Evolutionary conservation across 1,140 invertebrate genomes (phyloP).

Genomic region (Vanessa tameamea): DNA sequence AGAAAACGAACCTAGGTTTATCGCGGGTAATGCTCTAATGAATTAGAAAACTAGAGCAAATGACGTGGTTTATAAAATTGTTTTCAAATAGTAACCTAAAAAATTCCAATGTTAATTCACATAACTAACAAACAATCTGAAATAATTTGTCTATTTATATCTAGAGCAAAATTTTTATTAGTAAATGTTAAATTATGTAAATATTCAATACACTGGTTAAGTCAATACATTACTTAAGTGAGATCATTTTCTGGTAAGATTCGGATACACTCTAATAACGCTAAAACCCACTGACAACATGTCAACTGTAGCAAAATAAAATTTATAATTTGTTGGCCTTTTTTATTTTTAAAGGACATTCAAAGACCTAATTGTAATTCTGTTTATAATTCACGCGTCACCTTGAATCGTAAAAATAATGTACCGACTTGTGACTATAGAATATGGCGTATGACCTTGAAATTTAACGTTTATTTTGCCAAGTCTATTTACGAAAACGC

Average conservation of each 20-base stretch:
- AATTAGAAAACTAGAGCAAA: constrained; percentile 20
- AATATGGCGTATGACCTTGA: constrained; percentile 32
- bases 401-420: constrained; percentile 32
- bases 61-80: not conserved
- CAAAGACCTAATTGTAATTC: constrained; percentile 9
- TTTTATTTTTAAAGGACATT: constrained; percentile 9
- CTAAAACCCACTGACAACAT: too few species aligned
- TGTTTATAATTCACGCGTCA: constrained; percentile 8
- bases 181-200: not conserved
- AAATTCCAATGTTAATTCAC: not conserved
- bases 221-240: too few species aligned
- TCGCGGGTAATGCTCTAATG: constrained; percentile 22
- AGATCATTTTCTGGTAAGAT: too few species aligned
- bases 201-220: too few species aligned
- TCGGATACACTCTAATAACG: too few species aligned
- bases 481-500: not conserved
- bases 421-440: constrained; percentile 21
- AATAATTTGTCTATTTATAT: not conserved
- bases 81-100: not conserved
- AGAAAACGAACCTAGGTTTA: constrained; percentile 9
- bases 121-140: not conserved
- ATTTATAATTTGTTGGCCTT: not conserved
- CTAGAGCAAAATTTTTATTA: not conserved
- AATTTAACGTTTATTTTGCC: constrained; percentile 27
- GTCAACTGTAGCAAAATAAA: not conserved